Evolutionary conservation across 2,113 vertebrate species (phyloP).

Genomic region (Zeus faber): DNA sequence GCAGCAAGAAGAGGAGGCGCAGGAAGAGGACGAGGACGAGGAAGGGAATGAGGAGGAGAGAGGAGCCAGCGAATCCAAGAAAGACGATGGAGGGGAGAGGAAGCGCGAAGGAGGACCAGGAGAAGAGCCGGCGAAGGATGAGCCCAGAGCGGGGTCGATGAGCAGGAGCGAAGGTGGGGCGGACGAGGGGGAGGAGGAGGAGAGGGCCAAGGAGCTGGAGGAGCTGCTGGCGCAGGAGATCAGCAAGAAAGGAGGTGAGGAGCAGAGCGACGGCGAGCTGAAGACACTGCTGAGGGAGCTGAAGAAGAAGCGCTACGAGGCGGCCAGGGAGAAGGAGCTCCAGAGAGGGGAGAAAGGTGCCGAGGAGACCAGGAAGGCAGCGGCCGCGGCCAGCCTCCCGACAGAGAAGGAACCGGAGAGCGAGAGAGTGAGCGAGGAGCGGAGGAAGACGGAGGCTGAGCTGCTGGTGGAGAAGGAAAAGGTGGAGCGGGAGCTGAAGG

Average conservation of each 20-base stretch:
- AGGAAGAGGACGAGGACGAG: slow-evolving; percentile 28
- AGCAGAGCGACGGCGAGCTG: slow-evolving; percentile 53
- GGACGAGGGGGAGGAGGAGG: slow-evolving; percentile 23
- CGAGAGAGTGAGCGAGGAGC: slow-evolving; percentile 20
- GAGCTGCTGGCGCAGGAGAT: slow-evolving; percentile 61
- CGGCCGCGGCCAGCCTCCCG: too few species aligned
- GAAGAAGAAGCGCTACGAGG: slow-evolving; percentile 66
- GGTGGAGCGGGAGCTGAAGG: slow-evolving; percentile 1
- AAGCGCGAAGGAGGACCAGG: neutral
- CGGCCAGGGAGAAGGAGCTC: slow-evolving; percentile 55
- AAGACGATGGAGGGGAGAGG: neutral
- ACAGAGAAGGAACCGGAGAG: slow-evolving; percentile 21
- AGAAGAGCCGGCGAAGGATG: slow-evolving; percentile 7
- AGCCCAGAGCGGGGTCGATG: slow-evolving; percentile 14
- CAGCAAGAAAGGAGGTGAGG: slow-evolving; percentile 48
- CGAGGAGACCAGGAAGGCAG: slow-evolving; percentile 24
- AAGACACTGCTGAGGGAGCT: slow-evolving; percentile 65
- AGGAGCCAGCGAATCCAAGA: slow-evolving; percentile 29
- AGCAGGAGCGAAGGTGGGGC: slow-evolving; percentile 10
- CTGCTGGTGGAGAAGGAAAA: slow-evolving; percentile 19
- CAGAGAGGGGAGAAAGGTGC: slow-evolving; percentile 24
- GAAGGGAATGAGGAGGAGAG: neutral
- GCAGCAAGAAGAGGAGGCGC: slow-evolving; percentile 30
- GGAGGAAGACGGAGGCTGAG: slow-evolving; percentile 21
- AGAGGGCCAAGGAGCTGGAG: slow-evolving; percentile 36